Percentiles rank a stretch among this genome's conserved stretches.
Evolutionary conservation across 2,888 invertebrate species (phyloP).

Genomic region (Meandrusa payeni): DNA sequence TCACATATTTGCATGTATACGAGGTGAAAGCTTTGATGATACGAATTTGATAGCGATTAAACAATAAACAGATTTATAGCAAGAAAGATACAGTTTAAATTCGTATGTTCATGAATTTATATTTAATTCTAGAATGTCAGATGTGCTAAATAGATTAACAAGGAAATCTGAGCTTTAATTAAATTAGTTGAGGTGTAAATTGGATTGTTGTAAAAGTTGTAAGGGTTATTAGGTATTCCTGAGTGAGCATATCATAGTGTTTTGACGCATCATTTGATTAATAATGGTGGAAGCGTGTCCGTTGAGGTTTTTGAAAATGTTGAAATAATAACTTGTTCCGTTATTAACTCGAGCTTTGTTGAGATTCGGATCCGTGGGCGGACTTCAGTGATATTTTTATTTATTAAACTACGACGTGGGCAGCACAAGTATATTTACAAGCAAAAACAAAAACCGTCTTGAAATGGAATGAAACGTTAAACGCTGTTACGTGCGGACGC

Average conservation of each 20-base stretch:
- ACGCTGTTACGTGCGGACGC: too few relatives aligned
- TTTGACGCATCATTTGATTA: slow-evolving; percentile 77
- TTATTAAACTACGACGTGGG: slow-evolving; percentile 6
- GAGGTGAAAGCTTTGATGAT: neutral
- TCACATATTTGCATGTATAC: neutral
- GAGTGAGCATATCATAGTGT: slow-evolving; percentile 76
- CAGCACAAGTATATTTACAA: too few relatives aligned
- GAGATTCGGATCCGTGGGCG: slow-evolving; percentile 7
- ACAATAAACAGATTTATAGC: slow-evolving; percentile 35
- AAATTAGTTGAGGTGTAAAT: slow-evolving; percentile 18
- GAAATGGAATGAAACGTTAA: too few relatives aligned
- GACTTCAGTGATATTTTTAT: slow-evolving; percentile 7
- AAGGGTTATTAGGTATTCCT: slow-evolving; percentile 69
- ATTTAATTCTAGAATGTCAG: slow-evolving; percentile 8
- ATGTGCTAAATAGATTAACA: neutral
- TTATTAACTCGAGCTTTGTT: slow-evolving; percentile 41
- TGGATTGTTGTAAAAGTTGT: slow-evolving; percentile 13
- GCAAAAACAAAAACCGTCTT: too few relatives aligned
- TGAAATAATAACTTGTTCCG: slow-evolving; percentile 62
- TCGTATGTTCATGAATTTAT: neutral
- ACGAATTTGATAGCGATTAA: slow-evolving; percentile 8
- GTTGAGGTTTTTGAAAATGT: slow-evolving; percentile 55
- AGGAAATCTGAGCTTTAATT: slow-evolving; percentile 23
- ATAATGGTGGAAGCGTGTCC: slow-evolving; percentile 74
- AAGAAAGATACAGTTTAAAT: slow-evolving; percentile 1